Conservation (phyloP, 2,113 vertebrate species). For the Xiphophorus couchianus region DNA sequence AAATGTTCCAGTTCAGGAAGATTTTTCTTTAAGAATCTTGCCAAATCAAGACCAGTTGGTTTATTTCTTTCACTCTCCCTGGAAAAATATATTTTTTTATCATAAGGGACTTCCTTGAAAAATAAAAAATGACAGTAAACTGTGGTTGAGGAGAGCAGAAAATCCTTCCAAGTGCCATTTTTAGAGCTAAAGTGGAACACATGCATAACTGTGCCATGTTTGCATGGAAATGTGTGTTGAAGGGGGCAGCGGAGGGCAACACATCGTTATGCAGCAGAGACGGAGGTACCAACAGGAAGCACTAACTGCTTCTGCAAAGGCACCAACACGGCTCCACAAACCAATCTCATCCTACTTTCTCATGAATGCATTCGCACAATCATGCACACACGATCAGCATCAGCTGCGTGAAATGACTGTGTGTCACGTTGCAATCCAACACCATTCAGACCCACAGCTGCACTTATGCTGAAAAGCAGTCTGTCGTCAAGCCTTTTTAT, state of each 20-base stretch:
- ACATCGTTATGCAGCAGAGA: neutral
- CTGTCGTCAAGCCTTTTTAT: slow-evolving; percentile 70
- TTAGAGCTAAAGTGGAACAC: neutral
- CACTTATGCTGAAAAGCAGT: slow-evolving; percentile 67
- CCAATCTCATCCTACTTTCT: slow-evolving; percentile 1
- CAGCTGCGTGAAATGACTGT: slow-evolving; percentile 49
- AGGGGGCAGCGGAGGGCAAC: neutral
- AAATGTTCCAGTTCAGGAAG: too few relatives aligned
- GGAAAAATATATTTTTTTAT: too few relatives aligned
- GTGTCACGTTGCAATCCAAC: slow-evolving; percentile 50
- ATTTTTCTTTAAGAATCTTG: too few relatives aligned
- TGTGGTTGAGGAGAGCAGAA: too few relatives aligned
- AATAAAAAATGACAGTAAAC: too few relatives aligned
- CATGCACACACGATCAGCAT: slow-evolving; percentile 12
- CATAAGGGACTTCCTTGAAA: too few relatives aligned
- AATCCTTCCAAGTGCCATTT: too few relatives aligned
- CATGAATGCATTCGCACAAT: slow-evolving; percentile 11
- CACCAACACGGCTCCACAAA: neutral
- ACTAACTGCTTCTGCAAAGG: neutral
- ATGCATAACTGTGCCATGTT: neutral
- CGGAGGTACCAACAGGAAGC: neutral
- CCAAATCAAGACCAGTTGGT: too few relatives aligned
- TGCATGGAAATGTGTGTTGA: neutral
- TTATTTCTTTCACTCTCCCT: too few relatives aligned
- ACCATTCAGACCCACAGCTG: slow-evolving; percentile 71